Percentiles rank a stretch among this genome's conserved stretches.
Conservation (phyloP, 2,888 invertebrate genomes). For the Epirrhoe alternata region DNA sequence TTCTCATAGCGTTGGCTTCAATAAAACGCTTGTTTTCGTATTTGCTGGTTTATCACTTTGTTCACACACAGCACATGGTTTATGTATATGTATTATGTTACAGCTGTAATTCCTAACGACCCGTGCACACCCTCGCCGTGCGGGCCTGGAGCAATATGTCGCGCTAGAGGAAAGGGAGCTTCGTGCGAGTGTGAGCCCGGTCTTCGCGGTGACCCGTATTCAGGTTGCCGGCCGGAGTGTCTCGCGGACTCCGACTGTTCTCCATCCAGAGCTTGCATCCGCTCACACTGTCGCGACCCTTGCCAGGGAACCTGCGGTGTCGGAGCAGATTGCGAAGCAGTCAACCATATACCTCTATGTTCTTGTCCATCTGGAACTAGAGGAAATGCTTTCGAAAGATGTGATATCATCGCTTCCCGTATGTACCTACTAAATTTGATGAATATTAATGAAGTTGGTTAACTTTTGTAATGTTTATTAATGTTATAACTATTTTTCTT, state of each 20-base stretch:
- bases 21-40: slow-evolving; percentile 60
- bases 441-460: neutral
- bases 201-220: slow-evolving; percentile 91
- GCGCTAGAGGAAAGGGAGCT: slow-evolving; percentile 88
- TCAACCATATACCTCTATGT: slow-evolving; percentile 89
- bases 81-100: slow-evolving; percentile 47
- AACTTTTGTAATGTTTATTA: neutral
- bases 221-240: slow-evolving; percentile 93
- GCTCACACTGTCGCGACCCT: slow-evolving; percentile 93
- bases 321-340: slow-evolving; percentile 91
- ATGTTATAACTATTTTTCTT: neutral
- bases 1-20: slow-evolving; percentile 42
- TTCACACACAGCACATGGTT: slow-evolving; percentile 23
- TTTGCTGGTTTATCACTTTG: slow-evolving; percentile 26
- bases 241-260: slow-evolving; percentile 95
- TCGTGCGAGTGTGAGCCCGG: slow-evolving; percentile 90
- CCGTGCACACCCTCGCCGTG: slow-evolving; percentile 95
- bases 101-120: slow-evolving; percentile 83
- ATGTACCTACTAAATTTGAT: slow-evolving; percentile 39
- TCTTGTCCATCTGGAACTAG: slow-evolving; percentile 90
- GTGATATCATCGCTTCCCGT: slow-evolving; percentile 75
- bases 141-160: slow-evolving; percentile 92
- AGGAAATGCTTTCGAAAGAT: slow-evolving; percentile 88
- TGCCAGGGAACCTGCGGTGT: slow-evolving; percentile 93
- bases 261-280: slow-evolving; percentile 91